These are phyloP conservation scores for Hydrotaea diabolus DNA, from an alignment of 2,888 invertebrate species.

Conservation along the genomic window DNA sequence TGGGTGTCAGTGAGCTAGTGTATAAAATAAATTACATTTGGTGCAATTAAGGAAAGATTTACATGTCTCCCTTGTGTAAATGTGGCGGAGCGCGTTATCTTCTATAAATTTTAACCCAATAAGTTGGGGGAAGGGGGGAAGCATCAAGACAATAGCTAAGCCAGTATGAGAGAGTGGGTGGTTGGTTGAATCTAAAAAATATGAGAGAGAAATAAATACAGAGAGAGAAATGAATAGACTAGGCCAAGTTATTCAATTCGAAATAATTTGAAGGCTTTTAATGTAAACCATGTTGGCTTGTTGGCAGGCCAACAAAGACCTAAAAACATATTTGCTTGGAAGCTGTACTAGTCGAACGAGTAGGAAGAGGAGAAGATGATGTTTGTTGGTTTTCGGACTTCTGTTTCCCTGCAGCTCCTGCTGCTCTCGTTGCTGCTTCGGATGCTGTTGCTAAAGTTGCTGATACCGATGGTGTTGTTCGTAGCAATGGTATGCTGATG, in stretches of 20 bases:
- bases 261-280: neutral
- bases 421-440: neutral
- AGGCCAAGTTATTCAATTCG: slow-evolving; percentile 1
- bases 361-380: neutral
- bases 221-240: neutral
- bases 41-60: neutral
- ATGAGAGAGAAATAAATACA: neutral
- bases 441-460: neutral
- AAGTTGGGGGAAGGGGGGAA: too few species aligned
- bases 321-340: neutral
- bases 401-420: neutral
- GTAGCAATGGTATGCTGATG: neutral
- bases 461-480: neutral
- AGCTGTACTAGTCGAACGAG: too few species aligned
- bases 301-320: neutral
- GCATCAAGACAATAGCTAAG: too few species aligned
- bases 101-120: too few species aligned
- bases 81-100: too few species aligned
- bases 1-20: neutral
- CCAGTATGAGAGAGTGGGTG: too few species aligned
- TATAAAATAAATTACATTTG: slow-evolving; percentile 3
- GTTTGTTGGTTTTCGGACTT: neutral
- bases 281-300: neutral
- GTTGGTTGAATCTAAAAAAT: too few species aligned
- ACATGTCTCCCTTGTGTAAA: neutral